phyloP scores from a whole-genome alignment of 2,797 vertebrate species.

The Morelia viridis region DNA sequence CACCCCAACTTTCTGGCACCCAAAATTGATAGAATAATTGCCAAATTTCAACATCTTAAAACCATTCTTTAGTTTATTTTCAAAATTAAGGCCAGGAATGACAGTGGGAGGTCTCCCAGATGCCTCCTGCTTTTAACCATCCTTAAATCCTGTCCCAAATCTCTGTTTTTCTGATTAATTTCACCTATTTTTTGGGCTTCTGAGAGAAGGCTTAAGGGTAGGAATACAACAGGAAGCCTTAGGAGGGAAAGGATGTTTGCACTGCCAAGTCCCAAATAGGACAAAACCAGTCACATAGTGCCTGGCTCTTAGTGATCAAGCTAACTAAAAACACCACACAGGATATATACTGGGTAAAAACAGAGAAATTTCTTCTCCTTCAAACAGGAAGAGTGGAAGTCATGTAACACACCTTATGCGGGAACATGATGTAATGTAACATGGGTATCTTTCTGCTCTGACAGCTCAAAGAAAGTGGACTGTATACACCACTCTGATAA shows the following conservation, averaged over 20 bases:
- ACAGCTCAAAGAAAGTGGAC: too few species aligned
- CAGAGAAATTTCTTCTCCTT: too few species aligned
- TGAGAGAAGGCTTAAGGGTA: neutral
- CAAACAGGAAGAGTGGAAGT: too few species aligned
- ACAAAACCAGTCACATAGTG: neutral
- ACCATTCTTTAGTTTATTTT: neutral
- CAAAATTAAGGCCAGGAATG: neutral
- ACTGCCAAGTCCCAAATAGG: neutral
- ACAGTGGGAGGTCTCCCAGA: neutral
- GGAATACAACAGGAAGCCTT: neutral
- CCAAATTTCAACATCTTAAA: neutral
- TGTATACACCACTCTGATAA: too few species aligned
- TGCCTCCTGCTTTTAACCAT: neutral
- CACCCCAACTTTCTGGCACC: neutral
- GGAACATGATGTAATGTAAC: too few species aligned
- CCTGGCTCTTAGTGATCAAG: neutral
- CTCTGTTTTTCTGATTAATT: neutral
- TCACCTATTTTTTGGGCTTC: neutral
- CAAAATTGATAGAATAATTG: neutral
- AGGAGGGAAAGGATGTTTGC: neutral
- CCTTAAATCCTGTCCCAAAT: neutral
- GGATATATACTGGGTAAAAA: too few species aligned
- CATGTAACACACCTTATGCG: too few species aligned
- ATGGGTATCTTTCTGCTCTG: too few species aligned
- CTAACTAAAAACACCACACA: neutral